Evolutionary conservation across 1,140 invertebrate genomes (phyloP), one percentile per base, ranked within the genome.

Genomic region (Heliothis subflexa): DNA sequence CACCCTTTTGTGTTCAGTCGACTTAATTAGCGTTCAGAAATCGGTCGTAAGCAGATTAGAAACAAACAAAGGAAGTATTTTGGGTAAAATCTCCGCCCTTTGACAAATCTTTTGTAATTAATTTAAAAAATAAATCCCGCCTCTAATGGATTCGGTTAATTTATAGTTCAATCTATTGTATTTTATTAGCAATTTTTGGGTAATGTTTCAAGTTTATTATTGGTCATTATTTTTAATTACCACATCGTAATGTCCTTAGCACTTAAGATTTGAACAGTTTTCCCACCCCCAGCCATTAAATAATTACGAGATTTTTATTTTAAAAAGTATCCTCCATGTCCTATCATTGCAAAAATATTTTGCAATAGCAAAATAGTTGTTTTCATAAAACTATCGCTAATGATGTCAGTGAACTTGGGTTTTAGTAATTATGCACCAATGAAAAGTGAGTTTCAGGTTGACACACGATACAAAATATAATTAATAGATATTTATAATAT

Each of bases 41-140:
- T 77, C 61, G 33, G 11, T 62, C 47, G 25, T 68, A 68, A 77
- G 74, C 61, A 68, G 74, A 77, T 77, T 68, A 77, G 25, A 66
- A 52, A 77, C 61, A 68, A 77, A 77, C 74, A 77, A 77, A 66
- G 74, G 61, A 68, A 55, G 47, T 68, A 77, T 68, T 66, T 68
- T 13, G 28, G 13, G 7, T 9, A 14, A 13, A 40, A 57, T 45
- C 55, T 70, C 12, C 50, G 12, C 73, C 49, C 18, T 68, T 77
- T 68, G 74, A 77, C 74, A 77, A 68, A 68, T 77, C 62, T 25
- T 76, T 9, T 18, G 45, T 75, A 62, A 76, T 66, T 68, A 77
- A 66, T 68, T 47, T 68, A 57, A 64, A 64, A 75, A 75, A 61
- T 61, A 49, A 75, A 75, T 74, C 25, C 47, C 21, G 59, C n/a